Evolutionary conservation across 2,797 vertebrate genomes (phyloP).

Genomic region (Moxostoma hubbsi): DNA sequence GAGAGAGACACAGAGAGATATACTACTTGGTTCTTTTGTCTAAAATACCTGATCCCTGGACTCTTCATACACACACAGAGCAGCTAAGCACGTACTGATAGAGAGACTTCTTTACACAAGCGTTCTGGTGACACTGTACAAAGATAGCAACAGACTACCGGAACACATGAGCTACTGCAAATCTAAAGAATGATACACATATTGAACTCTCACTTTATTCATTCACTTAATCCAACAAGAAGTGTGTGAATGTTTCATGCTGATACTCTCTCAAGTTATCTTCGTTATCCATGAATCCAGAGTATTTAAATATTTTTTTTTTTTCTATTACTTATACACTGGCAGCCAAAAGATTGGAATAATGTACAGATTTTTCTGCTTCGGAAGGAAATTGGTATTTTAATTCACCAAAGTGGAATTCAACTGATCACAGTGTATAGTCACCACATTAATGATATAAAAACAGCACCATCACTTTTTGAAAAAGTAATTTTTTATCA

Average conservation of each 20-base stretch:
- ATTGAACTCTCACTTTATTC: constrained; percentile 9
- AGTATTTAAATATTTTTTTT: not conserved
- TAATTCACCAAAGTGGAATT: too few species aligned
- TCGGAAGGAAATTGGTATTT: too few species aligned
- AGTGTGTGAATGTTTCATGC: constrained; percentile 3
- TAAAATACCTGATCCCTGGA: constrained; percentile 24
- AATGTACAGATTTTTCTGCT: too few species aligned
- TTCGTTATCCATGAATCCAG: not conserved
- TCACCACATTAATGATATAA: too few species aligned
- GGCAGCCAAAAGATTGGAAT: too few species aligned
- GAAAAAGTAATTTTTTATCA: too few species aligned
- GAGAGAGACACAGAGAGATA: not conserved
- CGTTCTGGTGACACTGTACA: not conserved
- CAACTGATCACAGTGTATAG: too few species aligned
- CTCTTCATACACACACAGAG: not conserved
- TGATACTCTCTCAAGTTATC: not conserved
- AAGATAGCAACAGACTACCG: constrained; percentile 13
- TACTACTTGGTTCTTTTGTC: constrained; percentile 35
- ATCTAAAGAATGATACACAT: constrained; percentile 1
- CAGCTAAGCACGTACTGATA: constrained; percentile 6
- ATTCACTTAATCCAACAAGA: constrained; percentile 24
- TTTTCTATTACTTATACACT: not conserved
- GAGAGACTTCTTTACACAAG: not conserved
- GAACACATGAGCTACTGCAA: constrained; percentile 1
- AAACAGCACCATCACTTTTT: too few species aligned